These are phyloP conservation scores for Stenichneumon culpator DNA, from an alignment of 2,888 invertebrate genomes.

Conservation along the genomic window DNA sequence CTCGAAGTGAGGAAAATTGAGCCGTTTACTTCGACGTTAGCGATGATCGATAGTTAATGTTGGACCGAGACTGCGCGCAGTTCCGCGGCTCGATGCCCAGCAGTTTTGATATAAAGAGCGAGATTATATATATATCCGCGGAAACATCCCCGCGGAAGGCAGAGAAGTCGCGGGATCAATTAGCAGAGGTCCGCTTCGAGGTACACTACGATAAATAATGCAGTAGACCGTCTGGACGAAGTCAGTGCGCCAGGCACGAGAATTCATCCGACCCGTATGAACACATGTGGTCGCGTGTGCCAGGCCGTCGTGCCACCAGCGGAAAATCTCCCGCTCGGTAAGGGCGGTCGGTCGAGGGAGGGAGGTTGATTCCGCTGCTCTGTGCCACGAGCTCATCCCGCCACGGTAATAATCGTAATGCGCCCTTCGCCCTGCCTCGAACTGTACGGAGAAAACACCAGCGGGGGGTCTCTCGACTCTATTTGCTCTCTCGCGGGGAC, in stretches of 20 bases:
- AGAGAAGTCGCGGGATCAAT: slow-evolving; percentile 74
- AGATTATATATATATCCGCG: slow-evolving; percentile 75
- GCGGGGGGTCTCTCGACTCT: slow-evolving; percentile 72
- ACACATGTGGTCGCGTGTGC: slow-evolving; percentile 76
- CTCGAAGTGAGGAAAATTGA: background rate
- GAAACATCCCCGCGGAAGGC: slow-evolving; percentile 86
- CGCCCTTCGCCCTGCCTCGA: slow-evolving; percentile 77
- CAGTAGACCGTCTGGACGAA: slow-evolving; percentile 81
- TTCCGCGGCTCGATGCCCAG: background rate
- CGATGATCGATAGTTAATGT: background rate
- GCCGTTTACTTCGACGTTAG: background rate
- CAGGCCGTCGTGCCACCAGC: slow-evolving; percentile 46
- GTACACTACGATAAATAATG: slow-evolving; percentile 81
- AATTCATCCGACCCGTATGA: slow-evolving; percentile 76
- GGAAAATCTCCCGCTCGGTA: slow-evolving; percentile 50
- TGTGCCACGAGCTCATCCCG: slow-evolving; percentile 52
- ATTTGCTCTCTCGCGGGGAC: slow-evolving; percentile 61
- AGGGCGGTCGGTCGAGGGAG: slow-evolving; percentile 4
- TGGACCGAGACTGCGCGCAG: background rate
- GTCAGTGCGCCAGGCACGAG: slow-evolving; percentile 79
- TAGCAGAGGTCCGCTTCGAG: slow-evolving; percentile 72
- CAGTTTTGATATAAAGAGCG: slow-evolving; percentile 31
- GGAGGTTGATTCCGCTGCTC: slow-evolving; percentile 28
- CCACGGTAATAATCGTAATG: slow-evolving; percentile 85
- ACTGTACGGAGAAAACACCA: slow-evolving; percentile 40